These are phyloP conservation scores for Paracentrotus lividus DNA, from an alignment of 53 echinoderm and acorn worm species.

Conservation along the genomic window DNA sequence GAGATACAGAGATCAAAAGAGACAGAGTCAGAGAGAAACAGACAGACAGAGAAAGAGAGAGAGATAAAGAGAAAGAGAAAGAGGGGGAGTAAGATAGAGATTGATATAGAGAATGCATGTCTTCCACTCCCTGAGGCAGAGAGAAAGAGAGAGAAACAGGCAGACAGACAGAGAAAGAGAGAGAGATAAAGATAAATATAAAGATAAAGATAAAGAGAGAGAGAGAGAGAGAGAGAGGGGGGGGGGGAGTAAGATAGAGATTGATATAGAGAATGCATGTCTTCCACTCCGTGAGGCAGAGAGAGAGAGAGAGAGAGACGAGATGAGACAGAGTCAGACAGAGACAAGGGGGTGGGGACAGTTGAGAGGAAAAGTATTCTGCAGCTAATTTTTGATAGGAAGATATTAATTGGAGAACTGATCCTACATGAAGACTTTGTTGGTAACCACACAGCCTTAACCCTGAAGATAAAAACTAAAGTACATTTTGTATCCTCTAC, in stretches of 20 bases:
- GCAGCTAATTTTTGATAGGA: conserved; percentile 20
- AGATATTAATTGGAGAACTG: conserved; percentile 40
- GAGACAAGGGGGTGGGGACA: neutral
- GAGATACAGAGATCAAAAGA: too few species aligned
- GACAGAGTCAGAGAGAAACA: conserved; percentile 25
- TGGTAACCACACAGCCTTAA: neutral
- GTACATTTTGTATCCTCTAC: too few species aligned
- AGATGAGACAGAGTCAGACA: neutral
- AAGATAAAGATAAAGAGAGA: neutral
- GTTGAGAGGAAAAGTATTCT: conserved; percentile 1
- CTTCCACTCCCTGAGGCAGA: too few species aligned
- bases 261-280: neutral
- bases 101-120: too few species aligned
- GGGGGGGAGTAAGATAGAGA: neutral
- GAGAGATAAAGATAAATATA: too few species aligned
- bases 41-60: neutral
- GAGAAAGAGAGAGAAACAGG: neutral
- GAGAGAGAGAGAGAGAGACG: neutral
- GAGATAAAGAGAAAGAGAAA: neutral
- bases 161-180: neutral
- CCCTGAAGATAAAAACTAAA: too few species aligned
- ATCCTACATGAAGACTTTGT: neutral
- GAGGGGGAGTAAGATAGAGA: neutral
- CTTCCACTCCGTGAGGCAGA: neutral
- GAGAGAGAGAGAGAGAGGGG: neutral